Conservation (phyloP, 2,797 vertebrate species). For the Dipus sagitta region DNA sequence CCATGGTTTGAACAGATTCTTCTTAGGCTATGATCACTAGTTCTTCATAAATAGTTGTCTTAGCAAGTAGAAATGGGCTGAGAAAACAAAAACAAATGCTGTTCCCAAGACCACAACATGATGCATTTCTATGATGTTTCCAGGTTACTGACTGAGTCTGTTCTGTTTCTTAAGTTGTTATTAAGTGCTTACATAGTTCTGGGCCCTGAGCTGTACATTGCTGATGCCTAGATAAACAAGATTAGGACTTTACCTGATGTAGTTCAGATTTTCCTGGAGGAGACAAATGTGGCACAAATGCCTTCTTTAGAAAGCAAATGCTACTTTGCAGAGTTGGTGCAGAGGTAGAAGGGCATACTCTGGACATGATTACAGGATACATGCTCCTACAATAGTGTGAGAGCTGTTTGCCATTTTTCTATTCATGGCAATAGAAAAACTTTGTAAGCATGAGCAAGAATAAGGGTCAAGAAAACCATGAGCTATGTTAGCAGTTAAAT, state of each 20-base stretch:
- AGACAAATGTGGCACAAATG: background rate
- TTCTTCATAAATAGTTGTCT: conserved; percentile 24
- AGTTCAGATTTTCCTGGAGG: background rate
- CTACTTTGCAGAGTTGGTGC: background rate
- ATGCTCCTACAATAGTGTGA: background rate
- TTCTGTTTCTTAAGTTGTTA: background rate
- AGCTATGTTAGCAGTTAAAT: background rate
- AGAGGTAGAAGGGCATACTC: background rate
- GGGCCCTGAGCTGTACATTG: background rate
- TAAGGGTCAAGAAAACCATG: background rate
- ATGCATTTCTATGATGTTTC: background rate
- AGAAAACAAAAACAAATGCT: background rate
- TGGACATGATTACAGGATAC: background rate
- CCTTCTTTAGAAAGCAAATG: background rate
- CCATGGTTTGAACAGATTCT: background rate
- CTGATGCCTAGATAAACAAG: background rate
- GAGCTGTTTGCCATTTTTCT: background rate
- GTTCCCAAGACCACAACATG: background rate
- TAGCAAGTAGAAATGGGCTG: background rate
- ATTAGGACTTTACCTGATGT: background rate
- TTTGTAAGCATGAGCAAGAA: background rate
- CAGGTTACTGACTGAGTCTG: background rate
- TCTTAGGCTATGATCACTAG: background rate
- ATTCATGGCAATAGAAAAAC: background rate
- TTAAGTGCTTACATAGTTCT: background rate